phyloP scores from a whole-genome alignment of 1,140 invertebrate species.

The Lucilia cuprina region DNA sequence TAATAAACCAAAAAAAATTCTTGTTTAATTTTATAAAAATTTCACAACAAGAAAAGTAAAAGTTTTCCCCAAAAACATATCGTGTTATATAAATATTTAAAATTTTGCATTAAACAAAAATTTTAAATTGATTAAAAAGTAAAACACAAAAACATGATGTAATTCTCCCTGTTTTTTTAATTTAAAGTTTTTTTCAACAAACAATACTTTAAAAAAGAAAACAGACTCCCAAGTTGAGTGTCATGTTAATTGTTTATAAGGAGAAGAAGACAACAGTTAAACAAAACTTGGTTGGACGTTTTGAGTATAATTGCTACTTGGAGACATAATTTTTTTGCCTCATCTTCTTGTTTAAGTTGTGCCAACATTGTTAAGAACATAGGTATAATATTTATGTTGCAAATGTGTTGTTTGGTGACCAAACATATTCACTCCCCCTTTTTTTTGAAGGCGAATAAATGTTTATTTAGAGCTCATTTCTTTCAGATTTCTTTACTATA shows the following conservation, averaged over 20 bases:
- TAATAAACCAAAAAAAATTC: too few species aligned
- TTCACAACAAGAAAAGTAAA: too few species aligned
- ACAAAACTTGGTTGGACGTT: not conserved
- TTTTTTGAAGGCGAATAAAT: not conserved
- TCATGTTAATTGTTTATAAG: slow-evolving; percentile 27
- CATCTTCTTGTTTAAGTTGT: not conserved
- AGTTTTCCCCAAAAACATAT: too few species aligned
- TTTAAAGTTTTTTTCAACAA: not conserved
- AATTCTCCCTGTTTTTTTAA: not conserved
- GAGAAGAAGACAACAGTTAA: not conserved
- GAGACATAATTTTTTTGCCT: not conserved
- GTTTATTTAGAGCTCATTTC: not conserved
- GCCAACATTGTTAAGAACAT: not conserved
- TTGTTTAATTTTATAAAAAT: too few species aligned
- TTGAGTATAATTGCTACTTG: slow-evolving; percentile 22
- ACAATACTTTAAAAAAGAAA: not conserved
- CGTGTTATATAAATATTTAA: too few species aligned
- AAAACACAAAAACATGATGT: not conserved
- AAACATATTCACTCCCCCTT: not conserved
- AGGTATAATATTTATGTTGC: not conserved
- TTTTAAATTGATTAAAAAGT: not conserved
- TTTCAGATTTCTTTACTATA: not conserved
- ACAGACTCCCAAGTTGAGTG: slow-evolving; percentile 1
- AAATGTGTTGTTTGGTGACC: not conserved
- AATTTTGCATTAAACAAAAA: too few species aligned